These are phyloP conservation scores for Amphipoea oculea DNA, from an alignment of 2,888 invertebrate species.

Conservation along the genomic window DNA sequence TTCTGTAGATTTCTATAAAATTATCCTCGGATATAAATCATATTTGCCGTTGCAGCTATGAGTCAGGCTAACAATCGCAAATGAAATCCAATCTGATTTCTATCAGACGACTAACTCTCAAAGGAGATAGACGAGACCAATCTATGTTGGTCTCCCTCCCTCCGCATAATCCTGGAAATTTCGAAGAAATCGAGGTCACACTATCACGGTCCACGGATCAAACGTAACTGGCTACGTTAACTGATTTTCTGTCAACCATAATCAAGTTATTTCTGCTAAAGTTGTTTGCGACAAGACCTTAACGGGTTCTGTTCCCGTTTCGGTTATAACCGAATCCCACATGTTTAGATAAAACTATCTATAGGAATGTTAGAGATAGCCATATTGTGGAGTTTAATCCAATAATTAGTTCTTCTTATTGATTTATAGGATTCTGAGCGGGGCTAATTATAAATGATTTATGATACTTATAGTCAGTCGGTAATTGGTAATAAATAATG, in stretches of 20 bases:
- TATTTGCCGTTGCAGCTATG: conserved; percentile 46
- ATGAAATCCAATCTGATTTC: conserved; percentile 73
- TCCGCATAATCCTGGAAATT: conserved; percentile 32
- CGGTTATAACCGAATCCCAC: conserved; percentile 69
- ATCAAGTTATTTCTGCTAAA: conserved; percentile 73
- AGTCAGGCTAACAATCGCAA: conserved; percentile 68
- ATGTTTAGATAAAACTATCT: conserved; percentile 66
- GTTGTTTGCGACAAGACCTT: conserved; percentile 68
- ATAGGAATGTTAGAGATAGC: conserved; percentile 64
- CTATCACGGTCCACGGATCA: conserved; percentile 51
- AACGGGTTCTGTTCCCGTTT: conserved; percentile 68
- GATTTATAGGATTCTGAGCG: conserved; percentile 44
- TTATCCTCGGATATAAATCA: conserved; percentile 61
- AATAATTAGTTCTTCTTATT: conserved; percentile 50
- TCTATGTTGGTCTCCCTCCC: conserved; percentile 8
- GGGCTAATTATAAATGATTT: conserved; percentile 56
- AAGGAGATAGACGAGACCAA: conserved; percentile 54
- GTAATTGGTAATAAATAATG: conserved; percentile 48
- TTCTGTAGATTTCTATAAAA: conserved; percentile 49
- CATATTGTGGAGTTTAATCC: conserved; percentile 34
- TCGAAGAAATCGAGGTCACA: conserved; percentile 45
- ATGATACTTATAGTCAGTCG: conserved; percentile 13
- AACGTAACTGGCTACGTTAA: conserved; percentile 60
- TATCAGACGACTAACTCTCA: conserved; percentile 68
- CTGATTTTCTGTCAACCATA: conserved; percentile 73